phyloP scores from a whole-genome alignment of 2,113 vertebrate species.

The Abramis brama region DNA sequence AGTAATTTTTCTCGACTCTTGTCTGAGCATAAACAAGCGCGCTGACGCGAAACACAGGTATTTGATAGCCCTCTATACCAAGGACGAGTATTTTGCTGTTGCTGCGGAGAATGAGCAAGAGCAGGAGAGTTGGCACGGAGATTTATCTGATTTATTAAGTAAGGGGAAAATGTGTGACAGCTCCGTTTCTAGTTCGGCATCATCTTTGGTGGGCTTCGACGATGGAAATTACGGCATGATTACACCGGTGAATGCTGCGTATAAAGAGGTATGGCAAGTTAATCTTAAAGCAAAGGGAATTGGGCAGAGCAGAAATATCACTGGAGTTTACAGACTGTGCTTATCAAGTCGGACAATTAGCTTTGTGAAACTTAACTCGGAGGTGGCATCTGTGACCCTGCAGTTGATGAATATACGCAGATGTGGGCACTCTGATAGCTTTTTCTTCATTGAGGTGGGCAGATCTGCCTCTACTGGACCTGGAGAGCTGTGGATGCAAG shows the following conservation, averaged over 20 bases:
- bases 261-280: conserved; percentile 98
- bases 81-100: conserved; percentile 96
- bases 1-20: conserved; percentile 90
- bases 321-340: conserved; percentile 92
- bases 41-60: conserved; percentile 95
- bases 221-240: conserved; percentile 87
- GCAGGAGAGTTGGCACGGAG: conserved; percentile 91
- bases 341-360: conserved; percentile 91
- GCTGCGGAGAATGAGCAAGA: conserved; percentile 93
- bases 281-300: conserved; percentile 92
- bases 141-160: conserved; percentile 84
- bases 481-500: conserved; percentile 98
- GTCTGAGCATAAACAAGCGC: conserved; percentile 94
- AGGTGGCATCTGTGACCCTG: conserved; percentile 87
- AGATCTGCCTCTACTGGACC: conserved; percentile 93
- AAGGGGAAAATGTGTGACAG: conserved; percentile 82
- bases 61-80: conserved; percentile 94
- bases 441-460: conserved; percentile 84
- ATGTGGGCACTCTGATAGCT: conserved; percentile 87
- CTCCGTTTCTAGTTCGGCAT: conserved; percentile 76
- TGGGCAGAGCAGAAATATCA: conserved; percentile 89
- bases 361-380: conserved; percentile 92
- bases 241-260: conserved; percentile 80
- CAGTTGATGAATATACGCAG: conserved; percentile 97
- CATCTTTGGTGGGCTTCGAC: conserved; percentile 79